A percentile compares a stretch with the other conserved stretches of the same genome.
Evolutionary conservation across 2,113 vertebrate genomes (phyloP).

Genomic region (Mustelus asterias): DNA sequence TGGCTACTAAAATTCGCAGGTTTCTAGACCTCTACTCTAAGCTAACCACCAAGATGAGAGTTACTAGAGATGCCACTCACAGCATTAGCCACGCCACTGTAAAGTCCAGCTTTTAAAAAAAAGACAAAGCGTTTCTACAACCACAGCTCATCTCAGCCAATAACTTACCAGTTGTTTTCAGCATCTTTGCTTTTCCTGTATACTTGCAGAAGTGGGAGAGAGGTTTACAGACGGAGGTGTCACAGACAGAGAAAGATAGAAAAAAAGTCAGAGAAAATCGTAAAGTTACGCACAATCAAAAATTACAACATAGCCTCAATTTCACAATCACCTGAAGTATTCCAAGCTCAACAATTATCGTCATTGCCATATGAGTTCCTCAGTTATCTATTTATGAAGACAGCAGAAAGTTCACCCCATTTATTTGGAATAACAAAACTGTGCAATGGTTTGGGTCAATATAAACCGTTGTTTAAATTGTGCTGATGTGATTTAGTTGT

Average conservation of each 20-base stretch:
- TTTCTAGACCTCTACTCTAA: neutral
- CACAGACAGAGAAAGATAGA: constrained; percentile 50
- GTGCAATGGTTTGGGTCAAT: no score
- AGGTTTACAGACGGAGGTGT: constrained; percentile 41
- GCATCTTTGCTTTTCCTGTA: constrained; percentile 55
- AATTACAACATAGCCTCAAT: neutral
- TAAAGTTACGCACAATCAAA: neutral
- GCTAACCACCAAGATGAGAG: neutral
- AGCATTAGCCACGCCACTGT: neutral
- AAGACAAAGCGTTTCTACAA: neutral
- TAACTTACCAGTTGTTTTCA: constrained; percentile 57
- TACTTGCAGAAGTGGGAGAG: constrained; percentile 54
- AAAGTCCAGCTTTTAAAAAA: neutral
- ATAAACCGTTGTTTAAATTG: neutral
- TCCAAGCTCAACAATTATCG: neutral
- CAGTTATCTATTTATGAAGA: no score
- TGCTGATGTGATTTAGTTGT: neutral
- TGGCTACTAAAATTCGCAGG: neutral
- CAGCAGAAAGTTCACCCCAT: neutral
- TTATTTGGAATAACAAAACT: neutral
- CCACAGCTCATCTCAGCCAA: neutral
- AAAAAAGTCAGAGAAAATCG: constrained; percentile 40
- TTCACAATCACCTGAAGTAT: neutral
- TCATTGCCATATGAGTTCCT: neutral
- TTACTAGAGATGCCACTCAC: neutral